Evolutionary conservation across 2,888 invertebrate genomes (phyloP), one percentile per base, ranked within the genome.

Genomic region (Caradrina kadenii): DNA sequence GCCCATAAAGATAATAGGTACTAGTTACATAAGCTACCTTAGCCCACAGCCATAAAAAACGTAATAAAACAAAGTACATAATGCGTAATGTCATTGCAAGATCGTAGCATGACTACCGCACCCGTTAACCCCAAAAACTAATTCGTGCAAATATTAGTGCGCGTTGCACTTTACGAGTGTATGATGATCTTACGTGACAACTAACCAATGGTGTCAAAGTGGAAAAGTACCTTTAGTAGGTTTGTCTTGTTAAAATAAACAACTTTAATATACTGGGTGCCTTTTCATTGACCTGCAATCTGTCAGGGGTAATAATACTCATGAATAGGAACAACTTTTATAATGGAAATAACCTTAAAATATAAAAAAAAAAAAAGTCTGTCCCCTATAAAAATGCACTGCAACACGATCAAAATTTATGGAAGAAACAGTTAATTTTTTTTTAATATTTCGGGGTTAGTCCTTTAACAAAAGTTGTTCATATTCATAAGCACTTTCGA

Each of bases 81-180:
- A 45, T 45, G 15, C 45, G 17, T 45, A n/a, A 45, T 35, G n/a
- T 11, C 35, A 52, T 69, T 49, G 58, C n/a, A 42, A 56, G 48
- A 62, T 49, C 22, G 55, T 58, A 58, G 42, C 19, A 61, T 53
- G 17, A 49, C 49, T 26, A 22, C 2, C 6, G 50, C 7, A 42
- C 26, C 22, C 22, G 35, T 73, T 73, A 69, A 69, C 76, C 58
- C 42, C 42, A 69, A 73, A 74, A 73, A 45, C 2, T 50, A 11
- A 35, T 50, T 13, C 15, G 21, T 52, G 17, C 6, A 45, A 19
- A 8, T 22, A n/a, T 42, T 10, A 45, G 19, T 67, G 26, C n/a
- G 11, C 13, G 39, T 39, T 39, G 10, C 10, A 42, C 10, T 17
- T 22, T 13, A 21, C n/a, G n/a, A n/a, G n/a, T n/a, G n/a, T 2